phyloP scores from a whole-genome alignment of 2,888 invertebrate genomes.

The Amphipoea lucens region DNA sequence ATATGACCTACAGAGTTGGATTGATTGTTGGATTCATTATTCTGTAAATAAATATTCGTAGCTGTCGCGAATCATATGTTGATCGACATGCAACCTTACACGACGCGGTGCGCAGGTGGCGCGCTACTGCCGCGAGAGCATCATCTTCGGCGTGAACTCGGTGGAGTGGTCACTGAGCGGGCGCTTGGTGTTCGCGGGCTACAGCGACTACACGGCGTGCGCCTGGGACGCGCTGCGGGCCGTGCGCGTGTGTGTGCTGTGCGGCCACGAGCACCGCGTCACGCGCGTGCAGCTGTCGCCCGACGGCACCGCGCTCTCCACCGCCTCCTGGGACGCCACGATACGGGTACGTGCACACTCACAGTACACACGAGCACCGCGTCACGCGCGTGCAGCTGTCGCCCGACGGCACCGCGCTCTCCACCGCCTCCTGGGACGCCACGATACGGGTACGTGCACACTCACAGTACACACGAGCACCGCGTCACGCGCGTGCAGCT shows the following conservation, averaged over 20 bases:
- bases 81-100: not conserved
- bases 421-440: slow-evolving; percentile 2
- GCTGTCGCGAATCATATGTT: not conserved
- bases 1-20: not conserved
- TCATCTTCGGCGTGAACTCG: slow-evolving; percentile 98
- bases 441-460: slow-evolving; percentile 92
- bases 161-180: slow-evolving; percentile 99
- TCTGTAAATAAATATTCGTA: not conserved
- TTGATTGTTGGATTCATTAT: not conserved
- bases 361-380: slow-evolving; percentile 95
- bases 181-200: slow-evolving; percentile 98
- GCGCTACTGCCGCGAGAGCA: slow-evolving; percentile 98
- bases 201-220: slow-evolving; percentile 99
- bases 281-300: slow-evolving; percentile 98
- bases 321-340: slow-evolving; percentile 97
- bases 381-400: slow-evolving; percentile 97
- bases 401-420: slow-evolving; percentile 99
- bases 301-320: slow-evolving; percentile 99
- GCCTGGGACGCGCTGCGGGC: slow-evolving; percentile 99
- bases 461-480: slow-evolving; percentile 92
- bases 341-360: slow-evolving; percentile 89
- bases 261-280: slow-evolving; percentile 99
- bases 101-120: slow-evolving; percentile 89
- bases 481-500: slow-evolving; percentile 94
- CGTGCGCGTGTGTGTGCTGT: slow-evolving; percentile 95